Percentiles rank a stretch among this genome's conserved stretches.
Conservation (phyloP, 2,888 invertebrate species). For the Eilema depressum region DNA sequence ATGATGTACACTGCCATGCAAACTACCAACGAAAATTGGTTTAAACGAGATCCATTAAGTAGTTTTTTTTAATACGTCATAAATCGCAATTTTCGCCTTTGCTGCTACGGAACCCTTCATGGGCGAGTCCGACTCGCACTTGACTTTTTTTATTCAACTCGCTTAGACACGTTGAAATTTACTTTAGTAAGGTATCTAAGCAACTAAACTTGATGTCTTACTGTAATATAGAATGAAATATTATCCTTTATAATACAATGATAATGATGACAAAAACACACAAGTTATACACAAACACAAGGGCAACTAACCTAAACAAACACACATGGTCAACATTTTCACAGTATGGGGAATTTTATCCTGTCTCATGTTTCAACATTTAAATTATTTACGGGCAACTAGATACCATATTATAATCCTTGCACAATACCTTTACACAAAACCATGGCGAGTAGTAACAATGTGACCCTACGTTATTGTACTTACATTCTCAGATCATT, state of each 20-base stretch:
- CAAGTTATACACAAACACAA: constrained; percentile 1
- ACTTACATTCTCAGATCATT: constrained; percentile 54
- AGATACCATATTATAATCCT: constrained; percentile 21
- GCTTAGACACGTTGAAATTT: too few species aligned
- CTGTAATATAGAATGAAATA: background rate
- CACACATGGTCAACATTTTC: constrained; percentile 21
- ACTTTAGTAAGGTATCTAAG: too few species aligned
- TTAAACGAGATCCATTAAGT: too few species aligned
- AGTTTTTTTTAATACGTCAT: too few species aligned
- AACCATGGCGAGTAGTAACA: constrained; percentile 21
- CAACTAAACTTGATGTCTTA: too few species aligned
- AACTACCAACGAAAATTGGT: too few species aligned
- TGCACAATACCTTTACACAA: constrained; percentile 24
- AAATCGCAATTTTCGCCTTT: too few species aligned
- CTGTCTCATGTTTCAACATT: constrained; percentile 24
- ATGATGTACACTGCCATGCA: too few species aligned
- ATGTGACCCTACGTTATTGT: constrained; percentile 25
- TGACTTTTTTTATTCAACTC: too few species aligned
- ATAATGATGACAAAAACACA: background rate
- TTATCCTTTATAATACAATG: background rate
- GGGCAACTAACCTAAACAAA: constrained; percentile 22
- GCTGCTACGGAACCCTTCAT: too few species aligned
- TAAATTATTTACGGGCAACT: constrained; percentile 27
- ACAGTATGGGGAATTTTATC: constrained; percentile 13
- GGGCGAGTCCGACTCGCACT: too few species aligned